Evolutionary conservation across 2,113 vertebrate genomes (phyloP).

Genomic region (Blennius ocellaris): DNA sequence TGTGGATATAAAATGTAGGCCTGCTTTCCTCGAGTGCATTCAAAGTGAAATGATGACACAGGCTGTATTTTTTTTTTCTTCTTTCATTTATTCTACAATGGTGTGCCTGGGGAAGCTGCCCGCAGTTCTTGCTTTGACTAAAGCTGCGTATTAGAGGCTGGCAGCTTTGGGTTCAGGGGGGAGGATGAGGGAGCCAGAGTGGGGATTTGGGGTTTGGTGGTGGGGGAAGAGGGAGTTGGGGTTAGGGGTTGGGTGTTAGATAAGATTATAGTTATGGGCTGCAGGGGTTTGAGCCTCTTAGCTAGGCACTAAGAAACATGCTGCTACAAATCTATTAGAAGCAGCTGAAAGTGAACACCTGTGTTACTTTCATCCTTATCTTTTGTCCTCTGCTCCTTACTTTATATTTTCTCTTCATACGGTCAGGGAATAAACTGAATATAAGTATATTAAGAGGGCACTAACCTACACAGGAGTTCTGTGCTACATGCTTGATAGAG

Average conservation of each 20-base stretch:
- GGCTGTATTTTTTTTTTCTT: not conserved
- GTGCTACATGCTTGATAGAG: too few relatives aligned
- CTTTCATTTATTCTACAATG: conserved; percentile 5
- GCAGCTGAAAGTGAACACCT: conserved; percentile 32
- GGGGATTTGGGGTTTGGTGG: conserved; percentile 10
- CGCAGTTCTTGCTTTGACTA: not conserved
- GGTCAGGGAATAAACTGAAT: not conserved
- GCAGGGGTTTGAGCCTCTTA: conserved; percentile 48
- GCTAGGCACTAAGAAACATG: conserved; percentile 33
- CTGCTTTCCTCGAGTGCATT: conserved; percentile 50
- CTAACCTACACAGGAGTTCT: not conserved
- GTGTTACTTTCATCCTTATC: conserved; percentile 14
- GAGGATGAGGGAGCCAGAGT: conserved; percentile 5
- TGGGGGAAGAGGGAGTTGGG: conserved; percentile 5
- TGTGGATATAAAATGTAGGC: conserved; percentile 38
- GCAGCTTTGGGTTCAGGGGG: conserved; percentile 14
- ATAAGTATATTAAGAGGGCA: not conserved
- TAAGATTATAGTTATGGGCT: conserved; percentile 25
- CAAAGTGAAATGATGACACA: conserved; percentile 43
- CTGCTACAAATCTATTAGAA: conserved; percentile 20
- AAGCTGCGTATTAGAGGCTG: conserved; percentile 1
- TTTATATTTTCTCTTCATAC: conserved; percentile 4
- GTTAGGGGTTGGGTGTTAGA: conserved; percentile 24
- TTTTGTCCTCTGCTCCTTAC: conserved; percentile 1
- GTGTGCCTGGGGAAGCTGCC: conserved; percentile 13